These are phyloP conservation scores for Notechis scutatus DNA, from an alignment of 2,113 vertebrate genomes.

Conservation along the genomic window DNA sequence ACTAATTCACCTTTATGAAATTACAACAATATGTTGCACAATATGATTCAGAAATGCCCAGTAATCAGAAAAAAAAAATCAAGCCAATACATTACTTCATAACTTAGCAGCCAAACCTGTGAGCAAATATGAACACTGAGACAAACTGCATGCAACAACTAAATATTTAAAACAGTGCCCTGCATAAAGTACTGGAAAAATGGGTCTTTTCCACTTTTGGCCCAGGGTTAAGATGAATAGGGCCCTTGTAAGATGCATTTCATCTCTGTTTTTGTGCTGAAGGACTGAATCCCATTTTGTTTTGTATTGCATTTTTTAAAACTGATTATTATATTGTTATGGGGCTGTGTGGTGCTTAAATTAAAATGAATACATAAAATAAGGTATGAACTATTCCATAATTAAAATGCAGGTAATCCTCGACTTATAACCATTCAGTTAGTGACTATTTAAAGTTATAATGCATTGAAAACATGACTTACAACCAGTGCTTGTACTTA, in stretches of 20 bases:
- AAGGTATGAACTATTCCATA: background rate
- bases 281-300: background rate
- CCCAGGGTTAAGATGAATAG: background rate
- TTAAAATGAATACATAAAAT: background rate
- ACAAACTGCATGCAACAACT: background rate
- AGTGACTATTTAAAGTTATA: background rate
- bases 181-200: background rate
- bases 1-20: background rate
- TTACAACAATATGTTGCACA: background rate
- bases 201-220: background rate
- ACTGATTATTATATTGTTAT: background rate
- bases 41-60: background rate
- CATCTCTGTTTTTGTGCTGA: background rate
- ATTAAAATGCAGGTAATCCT: background rate
- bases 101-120: background rate
- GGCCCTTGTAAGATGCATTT: background rate
- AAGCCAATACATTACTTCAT: background rate
- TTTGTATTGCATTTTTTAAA: background rate
- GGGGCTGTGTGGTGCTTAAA: background rate
- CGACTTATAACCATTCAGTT: background rate
- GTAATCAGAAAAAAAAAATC: background rate
- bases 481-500: background rate
- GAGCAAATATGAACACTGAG: background rate
- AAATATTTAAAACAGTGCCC: background rate
- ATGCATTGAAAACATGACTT: background rate